phyloP scores from a whole-genome alignment of 2,888 invertebrate species.

The Orgyia antiqua region DNA sequence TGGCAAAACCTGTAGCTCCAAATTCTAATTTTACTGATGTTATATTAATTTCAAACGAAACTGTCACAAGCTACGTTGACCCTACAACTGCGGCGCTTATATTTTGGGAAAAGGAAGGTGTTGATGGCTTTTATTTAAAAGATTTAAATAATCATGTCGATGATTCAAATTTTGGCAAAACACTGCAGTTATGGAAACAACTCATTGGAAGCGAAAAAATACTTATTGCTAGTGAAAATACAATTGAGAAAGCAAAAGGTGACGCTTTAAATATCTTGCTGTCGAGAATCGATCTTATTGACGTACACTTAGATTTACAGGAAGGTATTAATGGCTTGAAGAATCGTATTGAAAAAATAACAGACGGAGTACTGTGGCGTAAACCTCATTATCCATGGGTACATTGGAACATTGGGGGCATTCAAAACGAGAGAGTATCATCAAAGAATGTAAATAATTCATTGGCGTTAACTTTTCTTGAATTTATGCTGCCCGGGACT shows the following conservation, averaged over 20 bases:
- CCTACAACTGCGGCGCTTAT: constrained; percentile 54
- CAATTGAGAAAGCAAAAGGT: constrained; percentile 63
- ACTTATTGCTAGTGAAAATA: constrained; percentile 81
- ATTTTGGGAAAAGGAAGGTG: constrained; percentile 79
- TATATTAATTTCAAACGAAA: constrained; percentile 67
- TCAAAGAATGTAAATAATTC: constrained; percentile 80
- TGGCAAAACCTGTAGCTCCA: constrained; percentile 35
- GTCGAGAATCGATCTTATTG: constrained; percentile 83
- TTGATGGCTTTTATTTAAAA: constrained; percentile 94
- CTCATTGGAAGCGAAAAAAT: constrained; percentile 80
- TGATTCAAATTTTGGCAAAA: constrained; percentile 76
- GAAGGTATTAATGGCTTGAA: constrained; percentile 79
- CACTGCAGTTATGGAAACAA: constrained; percentile 83
- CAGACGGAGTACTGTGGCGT: constrained; percentile 78
- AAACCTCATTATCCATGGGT: constrained; percentile 85
- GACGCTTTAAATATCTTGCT: constrained; percentile 79
- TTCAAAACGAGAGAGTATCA: constrained; percentile 79
- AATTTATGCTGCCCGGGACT: constrained; percentile 90
- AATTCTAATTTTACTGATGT: constrained; percentile 37
- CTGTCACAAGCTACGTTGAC: constrained; percentile 42
- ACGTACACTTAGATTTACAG: constrained; percentile 80
- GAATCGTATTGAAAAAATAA: constrained; percentile 75
- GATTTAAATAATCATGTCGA: constrained; percentile 83
- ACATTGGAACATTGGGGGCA: constrained; percentile 86
- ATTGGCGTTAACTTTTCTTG: constrained; percentile 83